Conservation (phyloP, 2,113 vertebrate genomes). For the Columba livia region DNA sequence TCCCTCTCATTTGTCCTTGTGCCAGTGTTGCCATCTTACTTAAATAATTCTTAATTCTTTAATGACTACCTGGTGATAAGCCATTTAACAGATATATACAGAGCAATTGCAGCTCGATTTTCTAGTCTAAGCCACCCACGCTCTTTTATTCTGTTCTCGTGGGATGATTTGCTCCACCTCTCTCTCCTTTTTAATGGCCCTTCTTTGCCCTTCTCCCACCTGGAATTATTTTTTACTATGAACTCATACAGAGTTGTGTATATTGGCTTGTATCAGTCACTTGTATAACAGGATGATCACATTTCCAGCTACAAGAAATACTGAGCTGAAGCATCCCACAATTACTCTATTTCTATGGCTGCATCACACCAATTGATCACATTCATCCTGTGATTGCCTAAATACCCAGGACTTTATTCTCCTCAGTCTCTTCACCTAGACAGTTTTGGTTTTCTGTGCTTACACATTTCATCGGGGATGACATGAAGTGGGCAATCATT, state of each 20-base stretch:
- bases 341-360: neutral
- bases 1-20: neutral
- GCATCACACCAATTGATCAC: neutral
- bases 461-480: neutral
- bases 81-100: neutral
- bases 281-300: neutral
- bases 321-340: neutral
- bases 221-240: neutral
- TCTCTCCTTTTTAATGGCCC: neutral
- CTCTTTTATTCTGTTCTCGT: neutral
- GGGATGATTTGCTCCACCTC: neutral
- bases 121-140: neutral
- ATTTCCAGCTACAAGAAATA: neutral
- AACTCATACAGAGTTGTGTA: neutral
- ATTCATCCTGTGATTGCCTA: neutral
- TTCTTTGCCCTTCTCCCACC: neutral
- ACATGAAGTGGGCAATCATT: neutral
- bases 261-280: neutral
- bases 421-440: neutral
- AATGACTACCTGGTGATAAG: conserved; percentile 16
- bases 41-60: neutral
- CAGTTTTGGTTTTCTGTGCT: neutral
- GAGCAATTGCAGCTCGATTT: rapidly evolving
- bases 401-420: neutral
- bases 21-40: neutral